Evolutionary conservation across 2,113 vertebrate species (phyloP).

Genomic region (Zingel zingel): DNA sequence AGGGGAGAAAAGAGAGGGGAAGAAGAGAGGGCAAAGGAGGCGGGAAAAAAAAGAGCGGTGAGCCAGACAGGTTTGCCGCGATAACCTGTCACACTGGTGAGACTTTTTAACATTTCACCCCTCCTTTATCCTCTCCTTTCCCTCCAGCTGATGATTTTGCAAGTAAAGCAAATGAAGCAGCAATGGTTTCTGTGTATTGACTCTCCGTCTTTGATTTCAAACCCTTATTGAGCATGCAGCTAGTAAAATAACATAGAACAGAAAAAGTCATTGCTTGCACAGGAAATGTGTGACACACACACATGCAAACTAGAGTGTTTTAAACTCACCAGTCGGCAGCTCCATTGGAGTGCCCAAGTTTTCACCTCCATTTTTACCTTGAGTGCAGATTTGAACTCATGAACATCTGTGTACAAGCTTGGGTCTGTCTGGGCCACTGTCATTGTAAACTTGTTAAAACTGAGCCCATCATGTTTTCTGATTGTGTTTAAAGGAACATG

Average conservation of each 20-base stretch:
- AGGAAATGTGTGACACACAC: neutral
- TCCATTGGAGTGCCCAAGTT: neutral
- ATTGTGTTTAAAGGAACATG: too few species aligned
- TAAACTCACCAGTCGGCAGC: neutral
- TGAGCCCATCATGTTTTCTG: too few species aligned
- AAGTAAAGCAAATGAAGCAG: slow-evolving; percentile 53
- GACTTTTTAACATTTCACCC: slow-evolving; percentile 58
- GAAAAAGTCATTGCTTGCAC: slow-evolving; percentile 24
- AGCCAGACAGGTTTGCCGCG: slow-evolving; percentile 66
- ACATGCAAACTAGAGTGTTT: neutral
- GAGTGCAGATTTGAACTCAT: neutral
- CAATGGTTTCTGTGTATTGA: slow-evolving; percentile 47
- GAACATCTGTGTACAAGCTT: neutral
- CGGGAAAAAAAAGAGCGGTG: slow-evolving; percentile 33
- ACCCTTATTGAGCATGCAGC: slow-evolving; percentile 27
- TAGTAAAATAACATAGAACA: slow-evolving; percentile 17
- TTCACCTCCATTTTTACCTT: neutral
- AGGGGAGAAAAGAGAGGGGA: slow-evolving; percentile 30
- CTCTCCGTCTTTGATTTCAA: slow-evolving; percentile 34
- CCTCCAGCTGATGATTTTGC: slow-evolving; percentile 69
- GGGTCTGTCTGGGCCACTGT: too few species aligned
- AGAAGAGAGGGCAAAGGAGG: slow-evolving; percentile 35
- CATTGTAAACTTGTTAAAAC: too few species aligned
- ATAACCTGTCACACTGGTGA: slow-evolving; percentile 67
- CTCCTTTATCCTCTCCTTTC: slow-evolving; percentile 28